These are phyloP conservation scores for Alcis repandata DNA, from an alignment of 2,888 invertebrate species.

Conservation along the genomic window DNA sequence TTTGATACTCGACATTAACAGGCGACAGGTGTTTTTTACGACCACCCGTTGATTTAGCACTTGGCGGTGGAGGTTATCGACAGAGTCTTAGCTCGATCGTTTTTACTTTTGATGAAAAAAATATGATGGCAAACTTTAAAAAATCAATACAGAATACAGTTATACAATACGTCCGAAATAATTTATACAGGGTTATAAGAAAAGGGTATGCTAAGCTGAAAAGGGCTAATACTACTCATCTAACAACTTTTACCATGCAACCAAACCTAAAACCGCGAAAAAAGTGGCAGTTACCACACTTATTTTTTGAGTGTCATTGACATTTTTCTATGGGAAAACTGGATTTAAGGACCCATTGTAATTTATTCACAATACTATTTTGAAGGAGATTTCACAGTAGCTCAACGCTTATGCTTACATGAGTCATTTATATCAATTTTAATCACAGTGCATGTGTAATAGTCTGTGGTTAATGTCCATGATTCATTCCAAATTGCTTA, in stretches of 20 bases:
- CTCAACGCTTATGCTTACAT: not conserved
- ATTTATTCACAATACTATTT: not conserved
- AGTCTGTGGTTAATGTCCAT: not conserved
- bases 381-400: not conserved
- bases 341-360: no score
- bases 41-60: conserved; percentile 78
- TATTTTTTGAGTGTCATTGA: no score
- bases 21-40: conserved; percentile 85
- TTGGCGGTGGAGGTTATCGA: conserved; percentile 32
- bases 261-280: no score
- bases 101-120: not conserved
- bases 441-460: not conserved
- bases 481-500: no score
- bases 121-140: not conserved
- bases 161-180: no score
- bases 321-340: no score
- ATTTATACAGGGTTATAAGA: no score
- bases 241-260: no score
- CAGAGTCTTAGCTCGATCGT: conserved; percentile 17
- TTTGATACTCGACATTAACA: conserved; percentile 74
- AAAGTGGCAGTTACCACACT: no score
- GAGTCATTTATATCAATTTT: not conserved
- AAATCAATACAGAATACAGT: no score
- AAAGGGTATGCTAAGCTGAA: no score
- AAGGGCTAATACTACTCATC: no score